A percentile compares a stretch with the other conserved stretches of the same genome.
phyloP scores from a whole-genome alignment of 2,797 vertebrate species.

The Australoheros facetus region DNA sequence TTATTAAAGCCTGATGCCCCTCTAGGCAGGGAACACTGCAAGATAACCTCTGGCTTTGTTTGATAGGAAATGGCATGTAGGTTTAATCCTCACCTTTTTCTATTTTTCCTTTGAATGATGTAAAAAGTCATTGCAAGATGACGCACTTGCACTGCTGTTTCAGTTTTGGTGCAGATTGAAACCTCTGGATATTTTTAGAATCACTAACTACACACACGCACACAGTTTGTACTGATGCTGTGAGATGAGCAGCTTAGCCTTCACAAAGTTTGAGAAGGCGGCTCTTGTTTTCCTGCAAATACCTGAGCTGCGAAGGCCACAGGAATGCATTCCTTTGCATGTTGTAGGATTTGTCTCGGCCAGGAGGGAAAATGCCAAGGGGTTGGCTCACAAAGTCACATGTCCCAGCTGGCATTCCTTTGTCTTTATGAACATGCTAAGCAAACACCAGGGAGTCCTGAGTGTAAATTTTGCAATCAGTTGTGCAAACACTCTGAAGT shows the following conservation, averaged over 20 bases:
- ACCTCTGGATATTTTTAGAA: background rate
- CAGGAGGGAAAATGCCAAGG: conserved; percentile 22
- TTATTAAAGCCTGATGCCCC: conserved; percentile 31
- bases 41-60: conserved; percentile 22
- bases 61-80: background rate
- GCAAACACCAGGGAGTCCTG: background rate
- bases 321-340: conserved; percentile 55
- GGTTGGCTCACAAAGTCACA: conserved; percentile 42
- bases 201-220: background rate
- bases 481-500: background rate
- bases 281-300: conserved; percentile 24
- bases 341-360: conserved; percentile 38
- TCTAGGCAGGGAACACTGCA: conserved; percentile 5
- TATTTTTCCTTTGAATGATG: background rate
- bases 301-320: conserved; percentile 35
- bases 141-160: background rate
- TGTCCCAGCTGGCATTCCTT: conserved; percentile 54
- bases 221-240: background rate
- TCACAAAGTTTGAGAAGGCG: conserved; percentile 17
- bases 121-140: background rate
- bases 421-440: conserved; percentile 4
- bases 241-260: conserved; percentile 1
- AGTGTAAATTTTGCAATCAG: background rate
- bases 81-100: conserved; percentile 4
- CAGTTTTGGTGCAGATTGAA: background rate